These are phyloP conservation scores for Prenolepis imparis DNA, from an alignment of 2,888 invertebrate species.

Conservation along the genomic window DNA sequence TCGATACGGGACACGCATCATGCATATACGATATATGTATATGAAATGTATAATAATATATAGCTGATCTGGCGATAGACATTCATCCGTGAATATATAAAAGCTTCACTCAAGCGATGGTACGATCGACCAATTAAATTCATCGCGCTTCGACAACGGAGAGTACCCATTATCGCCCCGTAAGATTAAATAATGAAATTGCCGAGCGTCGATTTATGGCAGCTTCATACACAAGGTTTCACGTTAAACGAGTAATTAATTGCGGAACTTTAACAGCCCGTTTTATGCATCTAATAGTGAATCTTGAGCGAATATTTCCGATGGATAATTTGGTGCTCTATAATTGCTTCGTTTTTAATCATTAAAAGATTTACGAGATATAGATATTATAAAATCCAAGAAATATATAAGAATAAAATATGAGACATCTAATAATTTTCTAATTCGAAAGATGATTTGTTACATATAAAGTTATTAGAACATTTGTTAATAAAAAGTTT, in stretches of 20 bases:
- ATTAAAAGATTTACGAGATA: neutral
- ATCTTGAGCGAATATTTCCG: constrained; percentile 24
- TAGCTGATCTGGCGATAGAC: constrained; percentile 27
- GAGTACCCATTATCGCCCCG: constrained; percentile 62
- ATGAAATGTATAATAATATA: constrained; percentile 43
- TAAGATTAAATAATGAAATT: constrained; percentile 60
- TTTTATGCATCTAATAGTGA: constrained; percentile 13
- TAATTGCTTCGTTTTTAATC: neutral
- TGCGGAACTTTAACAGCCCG: constrained; percentile 30
- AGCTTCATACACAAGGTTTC: constrained; percentile 37
- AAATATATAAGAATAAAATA: neutral
- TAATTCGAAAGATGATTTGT: neutral
- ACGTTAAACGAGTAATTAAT: constrained; percentile 50
- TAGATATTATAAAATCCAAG: neutral
- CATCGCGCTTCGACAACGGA: constrained; percentile 49
- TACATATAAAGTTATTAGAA: neutral
- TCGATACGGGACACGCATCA: neutral
- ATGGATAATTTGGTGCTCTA: constrained; percentile 1
- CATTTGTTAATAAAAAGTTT: neutral
- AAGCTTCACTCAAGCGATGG: constrained; percentile 36
- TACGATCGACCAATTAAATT: constrained; percentile 55
- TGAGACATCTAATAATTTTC: neutral
- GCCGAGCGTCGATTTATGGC: constrained; percentile 39
- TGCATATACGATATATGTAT: neutral
- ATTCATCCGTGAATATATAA: constrained; percentile 47